Percentiles rank a stretch among this genome's conserved stretches.
Conservation (phyloP, 2,797 vertebrate species). For the Anisognathus igniventris region DNA sequence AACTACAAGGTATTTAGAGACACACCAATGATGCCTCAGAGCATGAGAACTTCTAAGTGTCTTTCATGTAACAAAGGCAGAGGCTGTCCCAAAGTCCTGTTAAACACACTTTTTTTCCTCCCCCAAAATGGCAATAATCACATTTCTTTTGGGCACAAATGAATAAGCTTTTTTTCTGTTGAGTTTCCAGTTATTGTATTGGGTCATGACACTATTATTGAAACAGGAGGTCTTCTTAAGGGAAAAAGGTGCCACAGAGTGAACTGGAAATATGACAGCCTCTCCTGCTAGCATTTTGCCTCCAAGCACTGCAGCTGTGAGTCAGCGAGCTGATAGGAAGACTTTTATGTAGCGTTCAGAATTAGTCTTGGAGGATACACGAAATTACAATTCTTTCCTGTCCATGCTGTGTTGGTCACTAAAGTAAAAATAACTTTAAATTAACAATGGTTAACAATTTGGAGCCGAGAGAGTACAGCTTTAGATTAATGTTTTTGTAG, state of each 20-base stretch:
- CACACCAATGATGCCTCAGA: background rate
- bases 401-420: background rate
- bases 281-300: background rate
- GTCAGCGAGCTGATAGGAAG: background rate
- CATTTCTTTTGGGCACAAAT: background rate
- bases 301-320: background rate
- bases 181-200: background rate
- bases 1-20: background rate
- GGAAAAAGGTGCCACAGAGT: background rate
- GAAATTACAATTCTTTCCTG: slow-evolving; percentile 30
- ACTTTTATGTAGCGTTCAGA: background rate
- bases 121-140: background rate
- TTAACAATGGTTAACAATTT: background rate
- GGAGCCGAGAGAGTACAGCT: background rate
- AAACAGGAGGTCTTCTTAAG: background rate
- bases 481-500: background rate
- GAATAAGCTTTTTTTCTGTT: background rate
- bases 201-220: background rate
- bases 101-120: background rate
- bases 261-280: background rate
- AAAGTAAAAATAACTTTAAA: slow-evolving; percentile 26
- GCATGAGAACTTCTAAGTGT: background rate
- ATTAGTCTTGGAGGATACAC: background rate
- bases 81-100: background rate
- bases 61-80: background rate